Base-by-base conservation (phyloP, 2,113 vertebrate species). In the Sitta europaea region DNA sequence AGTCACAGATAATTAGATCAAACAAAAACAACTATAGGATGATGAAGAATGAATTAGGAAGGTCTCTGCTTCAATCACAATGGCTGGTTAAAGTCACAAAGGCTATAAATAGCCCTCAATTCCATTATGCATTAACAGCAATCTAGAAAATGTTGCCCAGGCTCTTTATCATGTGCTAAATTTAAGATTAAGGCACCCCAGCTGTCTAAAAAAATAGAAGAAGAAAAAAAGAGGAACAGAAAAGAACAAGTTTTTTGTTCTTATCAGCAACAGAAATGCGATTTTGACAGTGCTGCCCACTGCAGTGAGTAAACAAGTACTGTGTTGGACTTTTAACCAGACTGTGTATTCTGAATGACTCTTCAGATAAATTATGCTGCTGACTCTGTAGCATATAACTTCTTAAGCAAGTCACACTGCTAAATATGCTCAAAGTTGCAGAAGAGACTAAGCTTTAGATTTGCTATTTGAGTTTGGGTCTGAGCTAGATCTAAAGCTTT, bases 41-140 rank as follows among this genome's bases (percentile, higher is more conserved):
- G 57, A 93, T 89, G 61, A 91, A 58, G 80, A 85, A 81, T 90
- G 80, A 67, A 77, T 94, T 78, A 78, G 28, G 54, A 90, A 87
- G 48, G 53, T 72, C 48, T 89, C 55, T 91, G 57, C 53, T 95
- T 95, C 88, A 57, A 17, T 83, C 23, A 70, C 68, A 77, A 36
- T 20, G 31, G 14, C 63, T 87, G 33, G 36, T 74, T 95, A 47
- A 87, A 94, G 51, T 77, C 51, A 48, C 38, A 88, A 74, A 72
- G 24, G 25, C 24, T 87, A 28, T 63, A 94, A 58, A 33, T 78
- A 78, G n/a, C 29, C 36, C n/a, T 83, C 31, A 68, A 7, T 80
- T 89, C 53, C 58, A 79, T 27, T 80, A 38, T 91, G 58, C 62
- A 62, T 57, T 76, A 80, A 59, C 11, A 68, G 3, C 40, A 86